Evolutionary conservation across 1,140 invertebrate species (phyloP), one percentile per base, ranked within the genome.

Genomic region (Brachionus angularis): DNA sequence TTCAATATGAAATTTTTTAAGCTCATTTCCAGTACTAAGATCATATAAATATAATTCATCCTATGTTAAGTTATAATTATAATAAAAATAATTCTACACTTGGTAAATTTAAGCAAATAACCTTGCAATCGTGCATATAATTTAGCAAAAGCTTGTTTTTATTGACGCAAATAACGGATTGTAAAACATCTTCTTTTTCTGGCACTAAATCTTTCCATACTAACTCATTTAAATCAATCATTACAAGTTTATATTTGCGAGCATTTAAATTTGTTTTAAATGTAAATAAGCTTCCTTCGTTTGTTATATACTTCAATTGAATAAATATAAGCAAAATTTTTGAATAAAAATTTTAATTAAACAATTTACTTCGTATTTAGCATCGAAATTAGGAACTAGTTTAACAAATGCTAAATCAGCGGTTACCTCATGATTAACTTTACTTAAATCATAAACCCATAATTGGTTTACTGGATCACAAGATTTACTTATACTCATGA

Each of bases 111-210:
- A 34, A 36, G 73, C 72, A 42, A 74, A n/a, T n/a, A n/a, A 83
- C 91, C 85, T 96, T 96, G 3, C 98, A 95, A 86, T 98, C 91
- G 78, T 91, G 86, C 46, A 96, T 87, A 79, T 97, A 98, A 78
- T 88, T 88, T 44, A 92, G 79, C 34, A 97, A 85, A n/a, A 98
- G 80, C 29, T 25, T 21, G 81, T 93, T 92, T 79, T 96, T 80
- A 79, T 91, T 86, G 1, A 94, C 90, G 75, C 89, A 88, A 5
- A 84, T 82, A 0, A 87, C 89, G 89, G 90, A 93, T 77, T 95
- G 89, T 23, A 98, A 79, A 1, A 97, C 93, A 83, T 95, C 88
- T 53, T 86, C 87, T 16, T 86, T 79, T 83, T 97, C 91, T 14
- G 87, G 82, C 67, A 98, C 84, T 3, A 98, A 81, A 10, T 53